These are phyloP conservation scores for Spialia ferax DNA, from an alignment of 2,888 invertebrate genomes.

Conservation along the genomic window DNA sequence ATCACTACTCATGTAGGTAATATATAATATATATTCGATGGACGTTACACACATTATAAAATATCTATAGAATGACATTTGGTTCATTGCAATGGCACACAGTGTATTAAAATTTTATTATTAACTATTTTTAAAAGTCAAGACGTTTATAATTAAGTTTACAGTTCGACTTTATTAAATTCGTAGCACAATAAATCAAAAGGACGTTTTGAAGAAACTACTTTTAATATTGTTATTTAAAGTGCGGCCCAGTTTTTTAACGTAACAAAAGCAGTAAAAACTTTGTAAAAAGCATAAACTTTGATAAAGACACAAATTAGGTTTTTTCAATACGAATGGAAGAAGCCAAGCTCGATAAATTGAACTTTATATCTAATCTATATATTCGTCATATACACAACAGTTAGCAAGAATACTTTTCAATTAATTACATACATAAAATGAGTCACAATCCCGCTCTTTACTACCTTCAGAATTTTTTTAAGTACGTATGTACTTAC, in stretches of 20 bases:
- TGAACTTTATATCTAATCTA: slow-evolving; percentile 52
- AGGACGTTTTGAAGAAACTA: background rate
- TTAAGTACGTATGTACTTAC: too few species aligned
- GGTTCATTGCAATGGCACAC: slow-evolving; percentile 76
- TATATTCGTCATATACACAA: slow-evolving; percentile 43
- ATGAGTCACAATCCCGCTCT: too few species aligned
- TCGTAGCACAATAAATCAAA: slow-evolving; percentile 11
- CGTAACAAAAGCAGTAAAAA: background rate
- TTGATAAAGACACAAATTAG: background rate
- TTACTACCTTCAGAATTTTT: too few species aligned
- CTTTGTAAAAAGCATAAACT: background rate
- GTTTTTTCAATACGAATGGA: slow-evolving; percentile 31
- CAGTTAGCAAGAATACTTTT: background rate
- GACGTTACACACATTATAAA: slow-evolving; percentile 4
- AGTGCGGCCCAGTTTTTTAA: background rate
- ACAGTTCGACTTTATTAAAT: slow-evolving; percentile 21
- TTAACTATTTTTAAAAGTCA: slow-evolving; percentile 12
- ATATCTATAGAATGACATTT: slow-evolving; percentile 43
- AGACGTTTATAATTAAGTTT: background rate
- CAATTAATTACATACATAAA: background rate
- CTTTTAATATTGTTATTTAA: background rate
- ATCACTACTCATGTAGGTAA: background rate
- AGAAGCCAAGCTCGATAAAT: slow-evolving; percentile 64
- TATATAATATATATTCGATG: slow-evolving; percentile 5
- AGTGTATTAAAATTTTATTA: slow-evolving; percentile 45